These are phyloP conservation scores for Branchipolynoe longqiensis DNA, from an alignment of 2,888 invertebrate species.

Conservation along the genomic window DNA sequence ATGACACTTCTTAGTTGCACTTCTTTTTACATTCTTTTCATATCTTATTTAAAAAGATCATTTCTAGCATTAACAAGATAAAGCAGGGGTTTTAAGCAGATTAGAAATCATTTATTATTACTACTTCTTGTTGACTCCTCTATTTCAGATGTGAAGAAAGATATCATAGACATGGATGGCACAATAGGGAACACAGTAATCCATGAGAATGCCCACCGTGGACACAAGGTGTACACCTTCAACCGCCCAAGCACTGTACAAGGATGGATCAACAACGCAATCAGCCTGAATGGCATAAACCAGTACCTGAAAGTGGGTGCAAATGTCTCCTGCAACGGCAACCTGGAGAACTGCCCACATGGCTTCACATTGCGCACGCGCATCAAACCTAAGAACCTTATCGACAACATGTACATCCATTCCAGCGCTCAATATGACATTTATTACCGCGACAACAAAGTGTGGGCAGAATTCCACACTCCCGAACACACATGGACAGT, in stretches of 20 bases:
- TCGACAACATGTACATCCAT: conserved; percentile 76
- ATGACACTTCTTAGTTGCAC: neutral
- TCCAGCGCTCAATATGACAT: conserved; percentile 78
- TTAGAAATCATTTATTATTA: neutral
- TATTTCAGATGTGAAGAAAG: conserved; percentile 48
- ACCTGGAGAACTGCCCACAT: conserved; percentile 75
- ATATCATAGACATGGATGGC: conserved; percentile 51
- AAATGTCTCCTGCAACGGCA: conserved; percentile 75
- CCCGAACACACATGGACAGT: conserved; percentile 69
- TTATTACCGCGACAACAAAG: conserved; percentile 75
- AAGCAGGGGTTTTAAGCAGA: neutral
- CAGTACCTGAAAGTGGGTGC: conserved; percentile 79
- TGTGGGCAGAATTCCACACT: conserved; percentile 76
- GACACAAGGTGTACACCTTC: conserved; percentile 10
- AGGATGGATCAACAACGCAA: conserved; percentile 64
- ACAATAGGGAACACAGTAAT: conserved; percentile 32
- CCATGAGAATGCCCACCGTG: conserved; percentile 44
- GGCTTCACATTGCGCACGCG: conserved; percentile 77
- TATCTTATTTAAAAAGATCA: neutral
- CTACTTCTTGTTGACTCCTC: neutral
- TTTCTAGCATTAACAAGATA: neutral
- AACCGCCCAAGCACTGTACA: conserved; percentile 56
- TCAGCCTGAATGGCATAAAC: conserved; percentile 72
- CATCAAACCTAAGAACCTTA: conserved; percentile 72
- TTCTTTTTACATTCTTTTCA: neutral